Conservation (phyloP, 2,113 vertebrate species). For the Panthera tigris region DNA sequence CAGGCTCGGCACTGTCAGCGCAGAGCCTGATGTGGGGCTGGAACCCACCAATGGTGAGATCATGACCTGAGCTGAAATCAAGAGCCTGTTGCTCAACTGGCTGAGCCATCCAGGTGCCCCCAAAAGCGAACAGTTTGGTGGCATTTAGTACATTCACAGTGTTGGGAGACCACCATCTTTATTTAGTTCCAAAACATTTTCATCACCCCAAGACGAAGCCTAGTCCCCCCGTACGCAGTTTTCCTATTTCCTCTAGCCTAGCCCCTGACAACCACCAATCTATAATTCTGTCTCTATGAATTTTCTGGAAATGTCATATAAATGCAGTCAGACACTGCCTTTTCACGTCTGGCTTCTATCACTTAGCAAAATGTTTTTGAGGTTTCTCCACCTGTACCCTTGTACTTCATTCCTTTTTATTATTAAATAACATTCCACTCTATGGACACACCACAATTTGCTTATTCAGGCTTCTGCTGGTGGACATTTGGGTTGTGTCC, state of each 20-base stretch:
- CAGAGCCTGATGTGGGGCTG: too few species aligned
- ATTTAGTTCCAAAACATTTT: neutral
- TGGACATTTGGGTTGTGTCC: neutral
- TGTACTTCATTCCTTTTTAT: neutral
- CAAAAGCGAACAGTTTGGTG: neutral
- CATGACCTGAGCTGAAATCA: too few species aligned
- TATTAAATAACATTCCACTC: neutral
- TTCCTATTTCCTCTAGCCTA: neutral
- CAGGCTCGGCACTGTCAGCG: too few species aligned
- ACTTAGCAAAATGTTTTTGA: neutral
- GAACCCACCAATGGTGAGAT: too few species aligned
- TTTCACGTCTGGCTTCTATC: neutral
- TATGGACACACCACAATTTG: neutral
- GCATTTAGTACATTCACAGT: neutral
- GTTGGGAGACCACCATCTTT: neutral
- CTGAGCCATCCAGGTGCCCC: neutral
- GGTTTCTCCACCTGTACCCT: neutral
- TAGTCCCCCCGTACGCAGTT: neutral
- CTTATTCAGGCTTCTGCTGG: neutral
- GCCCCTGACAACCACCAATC: neutral
- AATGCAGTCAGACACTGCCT: neutral
- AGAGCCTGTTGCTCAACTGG: too few species aligned
- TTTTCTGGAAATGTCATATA: neutral
- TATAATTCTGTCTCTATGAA: neutral
- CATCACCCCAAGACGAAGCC: neutral